Evolutionary conservation across 30 jellyfish, hydroid and myxozoan genomes (phyloP).

Genomic region (Hydractinia symbiolongicarpus): DNA sequence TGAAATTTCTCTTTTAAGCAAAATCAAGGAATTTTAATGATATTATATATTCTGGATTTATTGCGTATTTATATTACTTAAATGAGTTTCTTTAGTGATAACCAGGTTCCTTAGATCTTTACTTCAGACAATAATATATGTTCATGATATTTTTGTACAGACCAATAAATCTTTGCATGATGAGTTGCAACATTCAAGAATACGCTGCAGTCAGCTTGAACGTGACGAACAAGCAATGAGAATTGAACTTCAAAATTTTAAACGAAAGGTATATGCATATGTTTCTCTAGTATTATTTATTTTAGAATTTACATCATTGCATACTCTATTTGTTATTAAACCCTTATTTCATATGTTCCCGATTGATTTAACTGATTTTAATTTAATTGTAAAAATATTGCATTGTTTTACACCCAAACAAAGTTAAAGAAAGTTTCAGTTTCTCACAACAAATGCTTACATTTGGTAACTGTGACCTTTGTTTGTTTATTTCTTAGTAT

Average conservation of each 20-base stretch:
- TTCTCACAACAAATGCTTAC: background rate
- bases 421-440: background rate
- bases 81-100: too few species aligned
- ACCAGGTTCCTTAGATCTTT: too few species aligned
- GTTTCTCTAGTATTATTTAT: background rate
- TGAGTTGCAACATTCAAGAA: background rate
- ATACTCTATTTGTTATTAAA: too few species aligned
- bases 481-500: conserved; percentile 29
- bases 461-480: background rate
- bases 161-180: background rate
- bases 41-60: too few species aligned
- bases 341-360: too few species aligned
- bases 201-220: background rate
- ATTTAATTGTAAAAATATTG: too few species aligned
- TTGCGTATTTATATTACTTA: too few species aligned
- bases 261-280: background rate
- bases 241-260: background rate
- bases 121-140: background rate
- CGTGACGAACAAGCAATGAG: background rate
- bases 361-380: too few species aligned
- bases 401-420: too few species aligned
- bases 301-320: background rate
- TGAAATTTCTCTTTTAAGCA: too few species aligned
- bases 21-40: too few species aligned
- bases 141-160: background rate